Evolutionary conservation across 2,797 vertebrate species (phyloP).

Genomic region (Tapera naevia): DNA sequence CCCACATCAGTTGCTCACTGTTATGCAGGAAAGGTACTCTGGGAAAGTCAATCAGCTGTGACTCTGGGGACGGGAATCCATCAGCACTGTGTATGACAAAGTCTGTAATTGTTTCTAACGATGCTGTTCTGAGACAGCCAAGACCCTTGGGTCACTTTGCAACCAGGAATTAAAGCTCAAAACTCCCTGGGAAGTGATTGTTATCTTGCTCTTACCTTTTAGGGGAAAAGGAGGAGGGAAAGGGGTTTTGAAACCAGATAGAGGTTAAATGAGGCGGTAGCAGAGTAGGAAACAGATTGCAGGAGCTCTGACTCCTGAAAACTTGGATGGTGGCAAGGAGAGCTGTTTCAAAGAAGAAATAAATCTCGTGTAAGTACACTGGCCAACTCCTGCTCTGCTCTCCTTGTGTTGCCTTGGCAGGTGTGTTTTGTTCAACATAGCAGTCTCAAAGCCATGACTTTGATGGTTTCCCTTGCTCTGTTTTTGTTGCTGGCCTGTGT

Average conservation of each 20-base stretch:
- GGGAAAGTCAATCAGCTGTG: background rate
- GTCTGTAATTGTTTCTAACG: background rate
- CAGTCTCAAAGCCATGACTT: background rate
- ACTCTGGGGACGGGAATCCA: background rate
- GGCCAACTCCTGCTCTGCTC: background rate
- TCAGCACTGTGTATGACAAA: background rate
- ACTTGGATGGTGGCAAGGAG: background rate
- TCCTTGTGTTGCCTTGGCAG: background rate
- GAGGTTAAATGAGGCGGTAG: background rate
- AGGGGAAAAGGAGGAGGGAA: background rate
- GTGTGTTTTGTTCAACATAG: fast-evolving
- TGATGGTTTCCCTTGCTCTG: background rate
- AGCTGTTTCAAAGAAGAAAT: background rate
- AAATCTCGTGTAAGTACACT: background rate
- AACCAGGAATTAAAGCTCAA: background rate
- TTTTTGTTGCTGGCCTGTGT: background rate
- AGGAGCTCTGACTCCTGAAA: background rate
- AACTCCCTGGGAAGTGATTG: background rate
- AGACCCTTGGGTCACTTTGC: background rate
- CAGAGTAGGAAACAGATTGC: background rate
- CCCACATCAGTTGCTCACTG: background rate
- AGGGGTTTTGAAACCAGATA: background rate
- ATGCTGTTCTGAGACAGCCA: background rate
- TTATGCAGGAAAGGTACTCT: background rate
- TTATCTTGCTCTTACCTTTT: background rate